Base-by-base conservation (phyloP, 2,888 invertebrate species). In the Tachina lurida region DNA sequence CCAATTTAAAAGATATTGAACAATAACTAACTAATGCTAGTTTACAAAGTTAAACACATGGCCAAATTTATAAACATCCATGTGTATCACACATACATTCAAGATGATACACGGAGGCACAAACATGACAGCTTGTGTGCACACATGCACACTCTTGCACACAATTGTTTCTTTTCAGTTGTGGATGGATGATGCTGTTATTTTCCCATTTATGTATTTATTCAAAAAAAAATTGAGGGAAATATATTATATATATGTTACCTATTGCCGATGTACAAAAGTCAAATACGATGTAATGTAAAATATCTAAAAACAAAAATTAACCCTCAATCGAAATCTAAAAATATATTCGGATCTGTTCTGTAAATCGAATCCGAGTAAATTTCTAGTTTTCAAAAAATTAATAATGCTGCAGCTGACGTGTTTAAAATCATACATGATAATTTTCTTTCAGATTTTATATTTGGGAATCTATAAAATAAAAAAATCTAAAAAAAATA, bases 1-100 rank as follows among this genome's bases (percentile, higher is more conserved):
- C 85, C 85, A 85, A 85, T 85, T 85, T 82, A 85, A 85, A 71
- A 85, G 78, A 78, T 85, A 85, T 75, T 82, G 85, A 82, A 82
- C 70, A 85, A 71, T 76, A 81, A 74, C 82, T 77, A 78, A 78
- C 82, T 78, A 75, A 85, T 85, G 71, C 78, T 54, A 39, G 52
- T 63, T 54, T 47, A 39, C 49, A 78, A 60, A 56, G 19, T 41
- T 31, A 65, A 41, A 80, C 54, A 45, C 54, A 41, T 10, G 68
- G 19, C 43, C 8, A 56, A 17, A 47, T 13, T 13, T 8, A 17
- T 1, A 62, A 56, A 84, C 10, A 63, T 43, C 49, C 31, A 68
- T 22, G 43, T 31, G 31, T 7, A 31, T 31, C 47, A 17, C 41
- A 7, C 10, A 65, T n/a, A 39, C 12, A 56, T 22, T 0, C 15